Base-by-base conservation (phyloP, 2,113 vertebrate species). In the Caloenas nicobarica region DNA sequence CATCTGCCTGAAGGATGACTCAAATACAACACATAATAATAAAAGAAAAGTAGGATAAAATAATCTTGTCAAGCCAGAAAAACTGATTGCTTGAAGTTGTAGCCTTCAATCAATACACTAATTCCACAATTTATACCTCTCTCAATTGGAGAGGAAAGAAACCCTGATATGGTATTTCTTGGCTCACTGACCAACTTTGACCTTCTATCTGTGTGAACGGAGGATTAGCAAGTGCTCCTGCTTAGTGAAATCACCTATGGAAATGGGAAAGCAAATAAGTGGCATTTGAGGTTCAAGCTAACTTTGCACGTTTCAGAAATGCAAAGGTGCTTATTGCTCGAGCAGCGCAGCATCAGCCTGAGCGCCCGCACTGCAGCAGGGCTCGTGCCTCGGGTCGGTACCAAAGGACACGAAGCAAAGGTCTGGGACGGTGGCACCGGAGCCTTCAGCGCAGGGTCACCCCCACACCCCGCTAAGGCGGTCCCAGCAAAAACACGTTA, bases 1-100 rank as follows among this genome's bases (percentile, higher is more conserved):
- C 98, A 98, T 98, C 99, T 99, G 98, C 98, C 98, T 99, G 98
- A 98, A 98, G 98, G 99, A 99, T 99, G 99, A 99, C 99, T 99
- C 99, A 99, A 99, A 99, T 98, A 98, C 98, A 99, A 99, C 98
- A 99, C 99, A 99, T 99, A 99, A 99, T 99, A 99, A 99, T 99
- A 99, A 99, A 98, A 98, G 98, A 99, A 99, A 99, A 99, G 99
- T 99, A 99, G 99, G 99, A 99, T 99, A 99, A 99, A 99, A 99
- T 99, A 99, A 99, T 99, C 99, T 99, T 99, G 99, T 99, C 99
- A 99, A 98, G 98, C 97, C 99, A 98, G 98, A 99, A 98, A 99
- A 99, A 99, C 98, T 99, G 99, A 99, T 99, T 98, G 99, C 99
- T 99, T 98, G 98, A 98, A 98, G 98, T 98, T 98, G 98, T 98